Conservation (phyloP, 1,140 invertebrate genomes). For the Ganaspis sp. region DNA sequence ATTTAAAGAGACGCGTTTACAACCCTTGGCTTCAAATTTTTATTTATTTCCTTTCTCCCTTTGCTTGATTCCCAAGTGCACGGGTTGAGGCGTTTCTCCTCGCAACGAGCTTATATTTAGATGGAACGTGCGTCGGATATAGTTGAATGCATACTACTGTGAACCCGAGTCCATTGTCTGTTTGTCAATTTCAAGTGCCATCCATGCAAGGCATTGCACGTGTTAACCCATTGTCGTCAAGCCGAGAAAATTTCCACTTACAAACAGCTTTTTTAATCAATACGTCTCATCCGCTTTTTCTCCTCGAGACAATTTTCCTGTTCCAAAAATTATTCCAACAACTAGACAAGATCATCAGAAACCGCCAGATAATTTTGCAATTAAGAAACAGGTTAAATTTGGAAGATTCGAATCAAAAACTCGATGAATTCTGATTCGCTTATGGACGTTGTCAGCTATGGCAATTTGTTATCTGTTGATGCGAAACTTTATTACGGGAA, state of each 20-base stretch:
- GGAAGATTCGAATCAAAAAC: too few species aligned
- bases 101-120: constrained; percentile 50
- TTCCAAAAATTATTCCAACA: too few species aligned
- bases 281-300: neutral
- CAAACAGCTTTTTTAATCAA: neutral
- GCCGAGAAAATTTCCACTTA: constrained; percentile 13
- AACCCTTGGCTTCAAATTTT: neutral
- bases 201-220: constrained; percentile 30
- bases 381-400: too few species aligned
- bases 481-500: too few species aligned
- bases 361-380: too few species aligned
- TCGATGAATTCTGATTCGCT: too few species aligned
- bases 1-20: constrained; percentile 1
- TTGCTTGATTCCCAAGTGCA: constrained; percentile 40
- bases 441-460: too few species aligned
- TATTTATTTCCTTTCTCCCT: constrained; percentile 25
- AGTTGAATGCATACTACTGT: constrained; percentile 39
- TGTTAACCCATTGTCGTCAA: neutral
- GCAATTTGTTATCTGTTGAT: too few species aligned
- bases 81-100: constrained; percentile 42
- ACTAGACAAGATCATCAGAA: too few species aligned
- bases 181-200: constrained; percentile 60
- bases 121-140: constrained; percentile 40
- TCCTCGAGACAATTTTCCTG: too few species aligned
- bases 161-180: constrained; percentile 60